A percentile compares a stretch with the other conserved stretches of the same genome.
phyloP scores from a whole-genome alignment of 2,797 vertebrate genomes.

The Menidia menidia region DNA sequence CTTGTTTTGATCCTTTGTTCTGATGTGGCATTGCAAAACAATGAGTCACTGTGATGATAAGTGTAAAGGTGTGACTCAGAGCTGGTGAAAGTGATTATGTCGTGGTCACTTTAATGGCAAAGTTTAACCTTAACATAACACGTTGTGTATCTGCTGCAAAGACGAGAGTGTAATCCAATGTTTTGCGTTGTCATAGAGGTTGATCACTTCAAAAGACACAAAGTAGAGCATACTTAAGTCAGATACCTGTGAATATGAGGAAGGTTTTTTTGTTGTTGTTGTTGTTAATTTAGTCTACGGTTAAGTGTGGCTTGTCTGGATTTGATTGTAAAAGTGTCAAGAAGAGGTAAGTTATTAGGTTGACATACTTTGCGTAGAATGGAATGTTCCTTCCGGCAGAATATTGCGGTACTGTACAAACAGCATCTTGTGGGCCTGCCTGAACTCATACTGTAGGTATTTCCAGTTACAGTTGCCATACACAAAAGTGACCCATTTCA shows the following conservation, averaged over 20 bases:
- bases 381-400: conserved; percentile 60
- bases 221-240: not conserved
- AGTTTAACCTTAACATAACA: not conserved
- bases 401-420: conserved; percentile 49
- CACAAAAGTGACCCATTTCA: conserved; percentile 22
- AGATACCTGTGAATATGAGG: conserved; percentile 1
- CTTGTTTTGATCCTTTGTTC: conserved; percentile 28
- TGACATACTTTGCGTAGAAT: conserved; percentile 30
- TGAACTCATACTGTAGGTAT: conserved; percentile 63
- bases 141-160: not conserved
- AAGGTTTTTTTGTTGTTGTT: too few species aligned
- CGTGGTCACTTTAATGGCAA: not conserved
- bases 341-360: conserved; percentile 36
- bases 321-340: conserved; percentile 44
- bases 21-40: conserved; percentile 6
- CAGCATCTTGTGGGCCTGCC: conserved; percentile 64
- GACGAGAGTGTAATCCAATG: not conserved
- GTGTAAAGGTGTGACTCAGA: not conserved
- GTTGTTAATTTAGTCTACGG: conserved; percentile 15
- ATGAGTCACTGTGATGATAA: conserved; percentile 8
- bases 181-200: not conserved
- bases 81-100: not conserved
- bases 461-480: conserved; percentile 29
- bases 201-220: not conserved
- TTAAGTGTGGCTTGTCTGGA: conserved; percentile 24